phyloP scores from a whole-genome alignment of 2,113 vertebrate genomes.

The Vidua chalybeata region DNA sequence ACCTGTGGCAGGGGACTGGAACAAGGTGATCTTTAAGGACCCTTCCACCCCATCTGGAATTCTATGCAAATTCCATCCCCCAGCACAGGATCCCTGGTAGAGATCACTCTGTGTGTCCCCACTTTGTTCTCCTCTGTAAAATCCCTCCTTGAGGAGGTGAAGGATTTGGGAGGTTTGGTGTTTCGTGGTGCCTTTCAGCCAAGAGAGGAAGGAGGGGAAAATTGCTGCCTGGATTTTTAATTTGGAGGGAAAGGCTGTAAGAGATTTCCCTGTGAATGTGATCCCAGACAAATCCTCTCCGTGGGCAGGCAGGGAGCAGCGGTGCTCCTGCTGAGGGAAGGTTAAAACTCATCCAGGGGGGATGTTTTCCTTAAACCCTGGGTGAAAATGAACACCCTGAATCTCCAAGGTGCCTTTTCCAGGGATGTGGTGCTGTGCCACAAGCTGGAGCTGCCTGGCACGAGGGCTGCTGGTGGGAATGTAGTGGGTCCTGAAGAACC shows the following conservation, averaged over 20 bases:
- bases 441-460: background rate
- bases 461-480: background rate
- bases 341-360: background rate
- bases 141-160: background rate
- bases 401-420: rapidly evolving
- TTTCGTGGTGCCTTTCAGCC: background rate
- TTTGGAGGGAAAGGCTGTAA: background rate
- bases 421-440: background rate
- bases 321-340: background rate
- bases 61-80: background rate
- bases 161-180: background rate
- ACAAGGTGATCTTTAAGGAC: too few species aligned
- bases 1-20: background rate
- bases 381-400: background rate
- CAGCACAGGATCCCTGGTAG: background rate
- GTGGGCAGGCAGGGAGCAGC: background rate
- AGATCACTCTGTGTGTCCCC: rapidly evolving
- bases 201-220: background rate
- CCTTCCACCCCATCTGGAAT: background rate
- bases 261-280: background rate
- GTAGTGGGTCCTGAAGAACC: background rate
- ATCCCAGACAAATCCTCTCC: background rate
- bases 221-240: background rate
- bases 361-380: background rate
- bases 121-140: background rate